Evolutionary conservation across 2,888 invertebrate genomes (phyloP), one percentile per base, ranked within the genome.

Genomic region (Nebria brevicollis): DNA sequence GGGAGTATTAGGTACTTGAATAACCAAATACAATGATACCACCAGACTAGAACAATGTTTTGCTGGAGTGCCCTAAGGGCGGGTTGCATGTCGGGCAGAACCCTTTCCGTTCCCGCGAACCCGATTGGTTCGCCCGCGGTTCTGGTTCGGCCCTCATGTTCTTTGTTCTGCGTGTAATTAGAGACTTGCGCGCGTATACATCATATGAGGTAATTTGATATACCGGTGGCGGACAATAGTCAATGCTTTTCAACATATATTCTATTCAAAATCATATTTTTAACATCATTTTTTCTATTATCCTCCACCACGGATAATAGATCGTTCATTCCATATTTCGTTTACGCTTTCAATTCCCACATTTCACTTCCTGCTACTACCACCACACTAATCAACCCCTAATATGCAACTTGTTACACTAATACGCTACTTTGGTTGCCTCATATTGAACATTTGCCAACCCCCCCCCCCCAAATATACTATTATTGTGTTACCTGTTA

Each of bases 21-120:
- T 54, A 54, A 7, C 54, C 54, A 54, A 54, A 54, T 54, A 54
- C 54, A 54, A 54, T 54, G 54, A 54, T 54, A 13, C 8, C 25
- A 13, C 8, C 25, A 13, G 68, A 11, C 26, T 68, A 68, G 26
- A 68, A 25, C 68, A 68, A 25, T 25, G 26, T 68, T 68, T 54
- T 11, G 54, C 54, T 54, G 68, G 68, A 25, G 20, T 68, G 54
- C 54, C 54, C 54, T 54, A 54, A 54, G 54, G 54, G 54, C 54
- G 54, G 54, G 54, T 54, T 54, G 54, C 54, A 54, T 54, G 54
- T 54, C 54, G 54, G 54, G 11, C 54, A 11, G 54, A 54, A 54
- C 54, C 54, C 54, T 54, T 54, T 54, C 54, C 54, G 54, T 54
- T 54, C 54, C 54, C 54, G 54, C 54, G 54, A 54, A 54, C 54